phyloP scores from a whole-genome alignment of 2,797 vertebrate genomes.

The Ciconia nigra region DNA sequence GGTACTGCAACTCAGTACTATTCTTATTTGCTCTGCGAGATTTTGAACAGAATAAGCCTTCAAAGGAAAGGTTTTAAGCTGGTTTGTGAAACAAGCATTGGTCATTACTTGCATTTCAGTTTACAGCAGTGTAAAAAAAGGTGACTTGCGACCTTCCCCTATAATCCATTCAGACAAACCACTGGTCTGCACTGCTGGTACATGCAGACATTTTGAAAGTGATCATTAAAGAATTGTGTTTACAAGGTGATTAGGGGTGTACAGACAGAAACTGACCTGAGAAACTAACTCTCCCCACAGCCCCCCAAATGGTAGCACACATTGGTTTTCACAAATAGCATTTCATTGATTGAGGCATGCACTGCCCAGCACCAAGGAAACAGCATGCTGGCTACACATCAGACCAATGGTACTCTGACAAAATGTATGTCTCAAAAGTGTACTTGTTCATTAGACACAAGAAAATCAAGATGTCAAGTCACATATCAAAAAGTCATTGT shows the following conservation, averaged over 20 bases:
- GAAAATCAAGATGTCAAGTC: not conserved
- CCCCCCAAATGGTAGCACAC: fast-evolving
- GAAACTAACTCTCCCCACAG: fast-evolving
- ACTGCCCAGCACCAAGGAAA: not conserved
- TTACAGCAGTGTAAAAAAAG: not conserved
- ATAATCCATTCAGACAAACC: not conserved
- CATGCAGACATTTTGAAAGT: not conserved
- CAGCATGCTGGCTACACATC: not conserved
- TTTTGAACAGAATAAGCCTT: not conserved
- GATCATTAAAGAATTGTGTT: not conserved
- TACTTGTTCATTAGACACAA: not conserved
- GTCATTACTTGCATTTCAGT: not conserved
- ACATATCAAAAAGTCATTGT: not conserved
- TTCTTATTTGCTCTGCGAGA: not conserved
- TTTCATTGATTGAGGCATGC: not conserved
- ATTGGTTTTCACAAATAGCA: not conserved
- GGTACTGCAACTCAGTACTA: not conserved
- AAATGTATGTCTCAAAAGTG: not conserved
- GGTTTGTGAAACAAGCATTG: not conserved
- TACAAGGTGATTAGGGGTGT: not conserved
- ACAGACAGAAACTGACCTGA: not conserved
- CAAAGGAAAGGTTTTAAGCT: not conserved
- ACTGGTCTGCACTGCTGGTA: not conserved
- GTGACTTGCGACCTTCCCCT: not conserved
- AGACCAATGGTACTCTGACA: not conserved